Evolutionary conservation across 2,888 invertebrate genomes (phyloP), one percentile per base, ranked within the genome.

Genomic region (Emmelina monodactyla): DNA sequence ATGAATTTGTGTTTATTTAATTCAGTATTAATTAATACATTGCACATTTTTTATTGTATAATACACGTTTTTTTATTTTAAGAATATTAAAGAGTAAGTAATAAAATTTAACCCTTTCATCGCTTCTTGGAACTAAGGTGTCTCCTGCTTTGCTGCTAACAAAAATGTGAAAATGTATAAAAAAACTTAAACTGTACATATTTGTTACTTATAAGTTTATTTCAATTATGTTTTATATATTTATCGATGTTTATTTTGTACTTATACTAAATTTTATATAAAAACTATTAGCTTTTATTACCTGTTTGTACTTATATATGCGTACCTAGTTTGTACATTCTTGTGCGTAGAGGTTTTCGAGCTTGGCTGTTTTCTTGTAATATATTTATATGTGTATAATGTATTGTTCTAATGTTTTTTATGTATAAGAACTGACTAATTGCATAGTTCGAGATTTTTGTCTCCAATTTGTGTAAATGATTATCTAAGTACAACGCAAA

Each of bases 281-380:
- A 6, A 9, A 6, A 25, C 11, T 25, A 25, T 25, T 25, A 25
- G 25, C 25, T 10, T 19, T 19, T 5, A 42, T 33, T 35, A 44
- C 39, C 38, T 47, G 39, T 51, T 40, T 44, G 43, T 43, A 34
- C 34, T 37, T 31, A 42, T 49, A 46, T 40, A 38, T 35, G 48
- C 47, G 44, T 28, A 40, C 41, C 41, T 47, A 49, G 47, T 47
- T 50, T 50, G 47, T 42, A 42, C 47, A 53, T 40, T 45, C 53
- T 55, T 53, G 49, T 59, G 55, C 39, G 32, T 46, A 37, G 36
- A 44, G 42, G 31, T 53, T 59, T 60, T 56, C 50, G 61, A 62
- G 63, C 62, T 62, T 59, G 48, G 60, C 62, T 58, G 58, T 56
- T 58, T 47, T 45, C 42, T 25, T 25, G 25, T 25, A n/a, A n/a